Evolutionary conservation across 2,113 vertebrate species (phyloP), one percentile per base, ranked within the genome.

Genomic region (Brachypodius melanocephalos): DNA sequence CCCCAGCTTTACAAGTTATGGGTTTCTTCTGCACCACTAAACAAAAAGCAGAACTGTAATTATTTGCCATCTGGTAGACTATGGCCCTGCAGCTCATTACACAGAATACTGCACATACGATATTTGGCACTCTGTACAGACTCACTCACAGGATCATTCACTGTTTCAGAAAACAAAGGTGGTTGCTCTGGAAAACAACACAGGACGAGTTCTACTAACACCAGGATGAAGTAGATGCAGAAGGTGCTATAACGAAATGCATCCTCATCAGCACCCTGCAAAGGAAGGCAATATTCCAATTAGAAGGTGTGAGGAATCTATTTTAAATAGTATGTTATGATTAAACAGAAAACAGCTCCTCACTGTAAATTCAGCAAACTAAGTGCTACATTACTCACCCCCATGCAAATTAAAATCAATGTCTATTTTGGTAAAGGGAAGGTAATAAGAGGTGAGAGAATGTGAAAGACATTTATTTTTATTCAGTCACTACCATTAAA

Each of bases 151-250:
- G 92, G 79, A 88, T 99, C 99, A 28, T 98, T 98, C 40, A 99
- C 67, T 36, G 97, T 98, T 92, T 98, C 98, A 8, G 98, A 99
- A 97, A 99, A 99, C 73, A 99, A 97, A 3, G 99, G 99, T 2
- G 96, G 96, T 46, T 92, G 97, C 96, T 99, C 99, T 1, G 98
- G 98, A 52, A 99, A 97, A 79, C 98, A 98, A 95, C 98, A 98
- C 62, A 99, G 91, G 79, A 99, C n/a, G 5, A 99, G 96, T 81
- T 99, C 97, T 3, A 98, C 69, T 45, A 99, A 90, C 90, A 99
- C 97, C 36, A 99, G 96, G 58, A 92, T 8, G 13, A 98, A 99
- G 97, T 99, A 99, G 48, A 97, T 65, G 90, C 98, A 99, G 98
- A 99, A 99, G 19, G 99, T 99, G 82, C 72, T 84, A 22, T 98